Evolutionary conservation across 2,113 vertebrate genomes (phyloP).

Genomic region (Macrotus californicus): DNA sequence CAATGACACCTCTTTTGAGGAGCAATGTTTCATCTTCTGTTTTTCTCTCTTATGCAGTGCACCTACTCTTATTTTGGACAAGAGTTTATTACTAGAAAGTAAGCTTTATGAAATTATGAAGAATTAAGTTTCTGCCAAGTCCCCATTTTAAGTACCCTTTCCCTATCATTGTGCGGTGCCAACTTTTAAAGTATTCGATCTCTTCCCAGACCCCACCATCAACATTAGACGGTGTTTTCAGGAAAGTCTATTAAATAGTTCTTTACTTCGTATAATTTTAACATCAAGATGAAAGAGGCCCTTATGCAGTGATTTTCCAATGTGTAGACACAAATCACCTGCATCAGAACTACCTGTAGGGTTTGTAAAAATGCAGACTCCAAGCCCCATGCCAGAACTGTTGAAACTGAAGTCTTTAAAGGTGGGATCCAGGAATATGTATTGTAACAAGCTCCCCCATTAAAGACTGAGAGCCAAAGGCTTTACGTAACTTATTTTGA

Average conservation of each 20-base stretch:
- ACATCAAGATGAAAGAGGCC: background rate
- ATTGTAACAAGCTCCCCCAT: background rate
- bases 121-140: background rate
- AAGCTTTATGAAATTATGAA: conserved; percentile 23
- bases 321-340: background rate
- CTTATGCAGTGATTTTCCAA: background rate
- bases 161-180: background rate
- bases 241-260: background rate
- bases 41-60: background rate
- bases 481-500: background rate
- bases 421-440: background rate
- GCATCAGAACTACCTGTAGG: background rate
- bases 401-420: background rate
- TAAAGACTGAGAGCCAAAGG: background rate
- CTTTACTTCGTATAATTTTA: background rate
- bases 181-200: background rate
- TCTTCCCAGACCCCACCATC: background rate
- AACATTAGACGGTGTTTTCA: background rate
- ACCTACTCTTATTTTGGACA: background rate
- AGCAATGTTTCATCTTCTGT: conserved; percentile 4
- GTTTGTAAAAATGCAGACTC: background rate
- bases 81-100: background rate
- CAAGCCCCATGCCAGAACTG: background rate
- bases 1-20: background rate
- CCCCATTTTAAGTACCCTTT: background rate